phyloP scores from a whole-genome alignment of 2,797 vertebrate genomes.

The Coccyzus lansbergi region DNA sequence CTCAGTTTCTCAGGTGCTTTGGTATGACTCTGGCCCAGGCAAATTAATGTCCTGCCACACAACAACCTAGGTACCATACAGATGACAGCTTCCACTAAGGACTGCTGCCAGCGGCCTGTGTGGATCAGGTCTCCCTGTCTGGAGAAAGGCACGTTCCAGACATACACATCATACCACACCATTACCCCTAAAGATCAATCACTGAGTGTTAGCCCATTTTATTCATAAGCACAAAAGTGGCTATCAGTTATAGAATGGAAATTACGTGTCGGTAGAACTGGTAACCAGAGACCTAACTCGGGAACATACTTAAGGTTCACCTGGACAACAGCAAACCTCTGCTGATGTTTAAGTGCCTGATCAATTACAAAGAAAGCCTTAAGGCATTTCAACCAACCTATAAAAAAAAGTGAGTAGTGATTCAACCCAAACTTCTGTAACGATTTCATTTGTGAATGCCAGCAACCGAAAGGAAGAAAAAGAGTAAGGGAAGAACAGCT shows the following conservation, averaged over 20 bases:
- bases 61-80: rapidly evolving
- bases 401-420: background rate
- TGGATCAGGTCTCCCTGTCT: background rate
- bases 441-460: background rate
- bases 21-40: background rate
- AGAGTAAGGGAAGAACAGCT: background rate
- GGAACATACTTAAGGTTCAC: background rate
- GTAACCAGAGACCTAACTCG: background rate
- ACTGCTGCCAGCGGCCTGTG: rapidly evolving
- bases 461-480: background rate
- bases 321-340: background rate
- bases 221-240: background rate
- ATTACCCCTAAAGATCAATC: background rate
- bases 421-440: background rate
- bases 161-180: rapidly evolving
- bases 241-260: background rate
- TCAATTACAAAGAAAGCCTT: background rate
- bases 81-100: rapidly evolving
- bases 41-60: rapidly evolving
- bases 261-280: background rate
- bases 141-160: background rate
- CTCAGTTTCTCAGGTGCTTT: rapidly evolving
- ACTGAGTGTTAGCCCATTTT: rapidly evolving
- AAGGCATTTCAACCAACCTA: background rate
- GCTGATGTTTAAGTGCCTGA: background rate